A percentile compares a stretch with the other conserved stretches of the same genome.
Evolutionary conservation across 1,140 invertebrate species (phyloP).

Genomic region (Cryptotermes secundus): DNA sequence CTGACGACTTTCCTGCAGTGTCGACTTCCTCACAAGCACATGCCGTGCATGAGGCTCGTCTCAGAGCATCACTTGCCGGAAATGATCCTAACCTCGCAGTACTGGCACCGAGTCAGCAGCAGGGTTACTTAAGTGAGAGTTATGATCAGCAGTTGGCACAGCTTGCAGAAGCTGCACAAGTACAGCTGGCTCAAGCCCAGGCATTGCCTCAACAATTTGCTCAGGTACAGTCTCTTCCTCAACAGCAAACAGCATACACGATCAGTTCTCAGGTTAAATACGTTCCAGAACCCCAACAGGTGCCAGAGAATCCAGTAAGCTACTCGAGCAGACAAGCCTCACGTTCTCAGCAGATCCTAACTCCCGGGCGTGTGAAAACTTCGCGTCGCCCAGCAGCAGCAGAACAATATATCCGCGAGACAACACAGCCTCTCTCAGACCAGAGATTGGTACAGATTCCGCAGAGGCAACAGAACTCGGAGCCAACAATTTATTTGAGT

Average conservation of each 20-base stretch:
- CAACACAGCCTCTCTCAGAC: constrained; percentile 3
- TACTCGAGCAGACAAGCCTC: not conserved
- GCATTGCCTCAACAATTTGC: not conserved
- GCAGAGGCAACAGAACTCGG: not conserved
- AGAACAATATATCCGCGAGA: constrained; percentile 29
- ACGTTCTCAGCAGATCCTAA: not conserved
- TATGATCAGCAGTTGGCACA: constrained; percentile 29
- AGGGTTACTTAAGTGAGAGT: not conserved
- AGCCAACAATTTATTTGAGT: not conserved
- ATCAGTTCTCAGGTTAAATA: not conserved
- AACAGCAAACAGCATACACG: not conserved
- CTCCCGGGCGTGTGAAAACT: not conserved
- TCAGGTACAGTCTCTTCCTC: not conserved
- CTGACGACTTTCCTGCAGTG: not conserved
- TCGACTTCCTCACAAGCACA: not conserved
- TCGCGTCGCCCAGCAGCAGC: not conserved
- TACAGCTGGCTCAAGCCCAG: constrained; percentile 17
- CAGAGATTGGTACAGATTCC: not conserved
- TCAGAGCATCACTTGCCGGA: constrained; percentile 29
- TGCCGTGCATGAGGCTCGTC: constrained; percentile 29
- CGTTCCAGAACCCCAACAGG: not conserved
- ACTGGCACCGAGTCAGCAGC: not conserved
- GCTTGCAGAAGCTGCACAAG: constrained; percentile 30
- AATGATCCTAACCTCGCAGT: constrained; percentile 4
- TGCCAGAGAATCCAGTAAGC: not conserved